Conservation (phyloP, 2,797 vertebrate species). For the Falco concolor region DNA sequence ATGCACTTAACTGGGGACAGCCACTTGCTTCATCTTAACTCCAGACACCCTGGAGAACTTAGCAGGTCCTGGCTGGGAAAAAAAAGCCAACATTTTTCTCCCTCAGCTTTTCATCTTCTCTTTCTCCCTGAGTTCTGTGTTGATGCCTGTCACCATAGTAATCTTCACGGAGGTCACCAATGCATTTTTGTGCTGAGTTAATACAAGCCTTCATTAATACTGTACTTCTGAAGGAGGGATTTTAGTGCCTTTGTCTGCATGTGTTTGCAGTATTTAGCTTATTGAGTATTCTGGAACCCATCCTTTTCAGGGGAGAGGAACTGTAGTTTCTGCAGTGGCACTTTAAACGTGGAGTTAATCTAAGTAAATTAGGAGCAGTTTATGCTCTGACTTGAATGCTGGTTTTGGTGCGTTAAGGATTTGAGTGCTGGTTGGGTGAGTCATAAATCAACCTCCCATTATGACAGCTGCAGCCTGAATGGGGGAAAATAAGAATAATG, state of each 20-base stretch:
- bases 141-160: constrained; percentile 21
- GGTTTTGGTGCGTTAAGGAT: constrained; percentile 31
- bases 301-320: not conserved
- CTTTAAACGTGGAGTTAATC: constrained; percentile 30
- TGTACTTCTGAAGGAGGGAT: not conserved
- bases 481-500: constrained; percentile 58
- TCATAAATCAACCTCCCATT: constrained; percentile 63
- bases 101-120: not conserved
- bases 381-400: constrained; percentile 40
- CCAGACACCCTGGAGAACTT: not conserved
- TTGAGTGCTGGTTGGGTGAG: constrained; percentile 35
- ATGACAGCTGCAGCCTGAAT: constrained; percentile 48
- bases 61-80: not conserved
- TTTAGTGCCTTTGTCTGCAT: not conserved
- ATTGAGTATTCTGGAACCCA: not conserved
- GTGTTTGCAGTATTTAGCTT: not conserved
- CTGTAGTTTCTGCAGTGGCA: not conserved
- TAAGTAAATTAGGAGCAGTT: constrained; percentile 57
- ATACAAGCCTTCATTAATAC: constrained; percentile 9
- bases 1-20: not conserved
- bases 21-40: not conserved
- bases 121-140: not conserved
- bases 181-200: not conserved
- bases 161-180: not conserved
- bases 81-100: not conserved